Percentiles rank a stretch among this genome's conserved stretches.
Conservation (phyloP, 2,797 vertebrate genomes). For the Loris lydekkerianus region DNA sequence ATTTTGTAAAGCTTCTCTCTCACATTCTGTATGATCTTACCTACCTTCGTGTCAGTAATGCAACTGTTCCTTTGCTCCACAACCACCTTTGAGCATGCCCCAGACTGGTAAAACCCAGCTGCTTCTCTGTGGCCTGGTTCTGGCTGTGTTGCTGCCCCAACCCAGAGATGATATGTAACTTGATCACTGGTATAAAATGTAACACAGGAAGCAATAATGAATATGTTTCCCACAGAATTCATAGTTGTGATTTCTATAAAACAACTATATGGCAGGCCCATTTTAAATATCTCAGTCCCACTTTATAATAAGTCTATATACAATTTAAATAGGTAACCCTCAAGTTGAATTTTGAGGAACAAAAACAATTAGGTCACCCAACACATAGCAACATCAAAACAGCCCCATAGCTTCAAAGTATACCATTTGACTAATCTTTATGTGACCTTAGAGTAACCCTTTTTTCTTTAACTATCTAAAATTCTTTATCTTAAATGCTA, state of each 20-base stretch:
- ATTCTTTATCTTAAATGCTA: slow-evolving; percentile 29
- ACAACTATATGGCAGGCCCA: not conserved
- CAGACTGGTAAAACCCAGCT: not conserved
- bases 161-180: not conserved
- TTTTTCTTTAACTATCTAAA: not conserved
- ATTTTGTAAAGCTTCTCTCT: not conserved
- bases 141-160: not conserved
- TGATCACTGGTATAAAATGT: not conserved
- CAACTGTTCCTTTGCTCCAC: not conserved
- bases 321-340: not conserved
- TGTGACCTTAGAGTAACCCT: not conserved
- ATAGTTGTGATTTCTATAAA: slow-evolving; percentile 26
- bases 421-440: not conserved
- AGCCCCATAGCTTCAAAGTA: not conserved
- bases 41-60: not conserved
- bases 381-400: not conserved
- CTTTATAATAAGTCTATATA: not conserved
- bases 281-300: not conserved
- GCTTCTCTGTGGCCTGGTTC: not conserved
- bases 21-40: not conserved
- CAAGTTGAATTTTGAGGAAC: not conserved
- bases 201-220: not conserved
- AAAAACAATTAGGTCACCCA: not conserved
- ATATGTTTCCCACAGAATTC: not conserved
- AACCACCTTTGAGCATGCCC: not conserved